Evolutionary conservation across 2,888 invertebrate species (phyloP).

Genomic region (Dasypogon diadema): DNA sequence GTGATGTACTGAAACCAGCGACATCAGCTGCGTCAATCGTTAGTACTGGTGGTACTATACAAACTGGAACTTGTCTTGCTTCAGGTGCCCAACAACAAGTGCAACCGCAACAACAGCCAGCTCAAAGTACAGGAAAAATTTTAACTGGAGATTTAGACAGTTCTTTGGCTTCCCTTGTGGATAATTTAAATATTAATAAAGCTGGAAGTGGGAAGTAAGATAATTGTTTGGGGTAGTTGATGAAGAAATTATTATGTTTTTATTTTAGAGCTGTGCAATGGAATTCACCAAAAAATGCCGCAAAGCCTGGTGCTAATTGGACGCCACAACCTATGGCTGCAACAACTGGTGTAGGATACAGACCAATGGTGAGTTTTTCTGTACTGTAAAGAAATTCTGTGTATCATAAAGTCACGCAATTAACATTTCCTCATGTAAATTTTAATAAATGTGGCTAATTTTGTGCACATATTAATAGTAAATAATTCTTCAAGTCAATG

Average conservation of each 20-base stretch:
- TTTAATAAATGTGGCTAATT: conserved; percentile 30
- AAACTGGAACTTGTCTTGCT: conserved; percentile 59
- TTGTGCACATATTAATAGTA: conserved; percentile 33
- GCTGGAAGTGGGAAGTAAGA: conserved; percentile 78
- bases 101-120: conserved; percentile 64
- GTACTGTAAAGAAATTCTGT: background rate
- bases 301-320: conserved; percentile 85
- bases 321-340: conserved; percentile 91
- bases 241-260: background rate
- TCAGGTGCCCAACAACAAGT: conserved; percentile 65
- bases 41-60: conserved; percentile 60
- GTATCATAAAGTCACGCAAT: background rate
- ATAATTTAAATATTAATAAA: conserved; percentile 91
- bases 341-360: conserved; percentile 87
- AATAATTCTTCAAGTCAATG: conserved; percentile 10
- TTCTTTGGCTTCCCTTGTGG: conserved; percentile 91
- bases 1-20: conserved; percentile 77
- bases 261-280: conserved; percentile 84
- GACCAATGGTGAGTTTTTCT: conserved; percentile 81
- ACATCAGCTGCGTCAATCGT: conserved; percentile 60
- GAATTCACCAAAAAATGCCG: conserved; percentile 90
- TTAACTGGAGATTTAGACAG: conserved; percentile 94
- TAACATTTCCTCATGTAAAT: background rate
- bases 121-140: conserved; percentile 76
- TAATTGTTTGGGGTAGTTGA: conserved; percentile 46